Base-by-base conservation (phyloP, 1,140 invertebrate genomes). In the Eriocheir sinensis region DNA sequence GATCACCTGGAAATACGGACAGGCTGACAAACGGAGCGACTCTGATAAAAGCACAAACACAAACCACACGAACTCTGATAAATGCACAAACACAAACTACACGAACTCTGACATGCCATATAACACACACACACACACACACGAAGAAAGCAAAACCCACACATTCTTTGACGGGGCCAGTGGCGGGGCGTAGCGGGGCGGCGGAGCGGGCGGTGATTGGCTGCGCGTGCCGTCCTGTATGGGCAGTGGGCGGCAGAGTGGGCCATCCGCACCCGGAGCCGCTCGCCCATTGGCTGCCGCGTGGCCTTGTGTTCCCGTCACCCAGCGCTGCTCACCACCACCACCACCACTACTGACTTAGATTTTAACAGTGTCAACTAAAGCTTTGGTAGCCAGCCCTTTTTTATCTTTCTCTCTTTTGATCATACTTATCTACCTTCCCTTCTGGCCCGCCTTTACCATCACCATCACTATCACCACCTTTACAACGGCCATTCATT, bases 191-290 rank as follows among this genome's bases (percentile, higher is more conserved):
- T n/a, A n/a, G n/a, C n/a, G n/a, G n/a, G 12, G 17, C 6, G 60
- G 60, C 21, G 21, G 8, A n/a, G 21, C 21, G 21, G 27, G 2
- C 21, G 27, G 21, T n/a, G 27, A 72, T 72, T 72, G 60, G 60
- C 27, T 72, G 60, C 60, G 60, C 60, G 60, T 72, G 60, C 60
- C 60, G 60, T 72, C 60, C 60, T 72, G 60, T 72, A 72, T 72
- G 60, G 60, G 60, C 60, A n/a, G 60, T n/a, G 60, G n/a, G 60
- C 27, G 60, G 12, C 60, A 72, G 9, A 72, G 60, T 72, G 60
- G 60, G 60, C 60, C n/a, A 72, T n/a, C 60, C 60, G 60, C 27
- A 8, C 21, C 17, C 60, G 6, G 17, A 72, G 60, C 60, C 0
- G 60, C 60, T 72, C 21, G 21, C 60, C 60, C 60, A 72, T 72